Conservation (phyloP, 2,888 invertebrate genomes). For the Oscheius myriophilus region DNA sequence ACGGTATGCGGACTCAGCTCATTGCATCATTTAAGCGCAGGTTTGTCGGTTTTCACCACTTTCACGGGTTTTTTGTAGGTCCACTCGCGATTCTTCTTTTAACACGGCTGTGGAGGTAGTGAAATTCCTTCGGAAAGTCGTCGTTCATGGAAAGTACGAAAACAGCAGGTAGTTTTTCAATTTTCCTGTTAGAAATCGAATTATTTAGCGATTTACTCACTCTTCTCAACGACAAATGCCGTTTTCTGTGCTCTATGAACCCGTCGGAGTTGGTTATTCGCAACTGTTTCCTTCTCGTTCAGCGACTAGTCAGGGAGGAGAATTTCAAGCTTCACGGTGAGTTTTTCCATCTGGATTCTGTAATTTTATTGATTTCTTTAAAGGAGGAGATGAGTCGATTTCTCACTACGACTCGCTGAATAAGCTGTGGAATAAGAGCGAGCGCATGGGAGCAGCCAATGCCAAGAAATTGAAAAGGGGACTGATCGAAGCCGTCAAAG, state of each 20-base stretch:
- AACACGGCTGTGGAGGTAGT: constrained; percentile 37
- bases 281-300: constrained; percentile 54
- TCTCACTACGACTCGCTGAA: constrained; percentile 56
- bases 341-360: background rate
- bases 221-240: constrained; percentile 44
- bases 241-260: constrained; percentile 34
- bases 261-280: constrained; percentile 54
- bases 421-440: constrained; percentile 51
- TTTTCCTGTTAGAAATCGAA: too few relatives aligned
- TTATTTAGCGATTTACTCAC: constrained; percentile 42
- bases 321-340: constrained; percentile 35
- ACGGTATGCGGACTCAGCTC: background rate
- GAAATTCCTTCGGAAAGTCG: constrained; percentile 42
- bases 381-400: constrained; percentile 32
- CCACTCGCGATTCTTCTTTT: constrained; percentile 36
- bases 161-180: constrained; percentile 50
- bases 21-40: constrained; percentile 20
- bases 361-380: background rate
- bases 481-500: constrained; percentile 44
- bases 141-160: constrained; percentile 44
- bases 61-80: background rate
- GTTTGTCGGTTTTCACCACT: background rate
- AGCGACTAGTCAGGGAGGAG: constrained; percentile 59
- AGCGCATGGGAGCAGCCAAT: constrained; percentile 34
- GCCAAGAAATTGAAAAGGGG: constrained; percentile 51